These are phyloP conservation scores for Noctua janthina DNA, from an alignment of 2,888 invertebrate genomes.

Conservation along the genomic window DNA sequence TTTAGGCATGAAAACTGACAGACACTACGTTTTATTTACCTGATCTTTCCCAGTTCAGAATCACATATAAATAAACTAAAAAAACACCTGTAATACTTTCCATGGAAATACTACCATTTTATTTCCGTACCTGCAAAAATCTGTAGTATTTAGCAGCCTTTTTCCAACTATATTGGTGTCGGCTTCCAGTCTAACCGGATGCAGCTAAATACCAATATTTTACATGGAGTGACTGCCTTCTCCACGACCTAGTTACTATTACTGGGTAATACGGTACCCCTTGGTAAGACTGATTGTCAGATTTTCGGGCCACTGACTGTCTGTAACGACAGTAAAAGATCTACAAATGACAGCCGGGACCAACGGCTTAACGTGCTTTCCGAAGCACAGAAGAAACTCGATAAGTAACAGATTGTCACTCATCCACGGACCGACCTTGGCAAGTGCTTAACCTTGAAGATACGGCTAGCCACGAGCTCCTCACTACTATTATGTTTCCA, in stretches of 20 bases:
- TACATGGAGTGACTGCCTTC: not conserved
- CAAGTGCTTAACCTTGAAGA: not conserved
- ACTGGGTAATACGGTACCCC: not conserved
- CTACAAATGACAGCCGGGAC: not conserved
- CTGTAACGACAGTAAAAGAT: not conserved
- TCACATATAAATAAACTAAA: conserved; percentile 7
- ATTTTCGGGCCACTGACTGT: not conserved
- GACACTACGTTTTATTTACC: not conserved
- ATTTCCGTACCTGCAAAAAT: not conserved
- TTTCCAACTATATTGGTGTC: not conserved
- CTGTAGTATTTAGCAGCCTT: not conserved
- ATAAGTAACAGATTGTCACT: not conserved
- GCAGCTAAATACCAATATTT: not conserved
- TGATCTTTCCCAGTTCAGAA: not conserved
- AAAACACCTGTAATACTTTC: not conserved
- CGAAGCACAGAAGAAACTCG: not conserved
- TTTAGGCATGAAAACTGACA: not conserved
- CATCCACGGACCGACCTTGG: not conserved
- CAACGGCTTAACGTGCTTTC: not conserved
- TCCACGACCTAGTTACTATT: not conserved
- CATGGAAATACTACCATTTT: not conserved
- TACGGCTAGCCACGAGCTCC: not conserved
- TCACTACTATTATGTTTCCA: not conserved
- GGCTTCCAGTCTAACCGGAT: not conserved
- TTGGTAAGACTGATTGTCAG: not conserved